Base-by-base conservation (phyloP, 2,888 invertebrate species). In the Bibio marci region DNA sequence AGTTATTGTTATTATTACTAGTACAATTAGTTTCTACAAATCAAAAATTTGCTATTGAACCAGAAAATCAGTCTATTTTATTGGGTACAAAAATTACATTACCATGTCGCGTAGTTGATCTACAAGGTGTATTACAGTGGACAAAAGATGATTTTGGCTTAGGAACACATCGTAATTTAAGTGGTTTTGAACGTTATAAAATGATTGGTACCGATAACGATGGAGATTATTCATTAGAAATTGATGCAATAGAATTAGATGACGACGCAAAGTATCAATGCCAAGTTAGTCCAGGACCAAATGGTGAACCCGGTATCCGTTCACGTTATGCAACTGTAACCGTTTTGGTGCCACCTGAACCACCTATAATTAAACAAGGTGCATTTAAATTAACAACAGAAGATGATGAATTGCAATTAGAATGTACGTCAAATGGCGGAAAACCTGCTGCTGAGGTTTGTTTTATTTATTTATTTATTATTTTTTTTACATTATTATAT, bases 151-250 rank as follows among this genome's bases (percentile, higher is more conserved):
- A 90, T 57, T 95, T 94, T 52, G 95, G 92, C 0, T 70, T 97
- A 38, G 95, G 95, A 8, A 76, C 83, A 0, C 83, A 88, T 49
- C 70, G 94, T 43, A 82, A 87, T 50, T 70, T 95, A 44, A 82
- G 83, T 39, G 90, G 88, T 26, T 95, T 85, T 61, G 87, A 90
- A 42, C 71, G 95, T 39, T 95, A 95, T 62, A 73, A 80, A 45
- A 95, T 97, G 94, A 81, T 92, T 45, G 95, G 95, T 30, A 88
- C 83, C 53, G 88, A 91, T 56, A 87, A 87, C 59, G 88, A 90
- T 72, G 87, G 88, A 50, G 92, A 92, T 59, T 94, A 76, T 63
- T 90, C 90, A 13, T 64, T 94, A 57, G 83, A 88, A 61, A 91
- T 94, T 48, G 75, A 76, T 52, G 83, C 90, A 27, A 85, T 91